Evolutionary conservation across 2,113 vertebrate genomes (phyloP).

Genomic region (Oostethus manadensis): DNA sequence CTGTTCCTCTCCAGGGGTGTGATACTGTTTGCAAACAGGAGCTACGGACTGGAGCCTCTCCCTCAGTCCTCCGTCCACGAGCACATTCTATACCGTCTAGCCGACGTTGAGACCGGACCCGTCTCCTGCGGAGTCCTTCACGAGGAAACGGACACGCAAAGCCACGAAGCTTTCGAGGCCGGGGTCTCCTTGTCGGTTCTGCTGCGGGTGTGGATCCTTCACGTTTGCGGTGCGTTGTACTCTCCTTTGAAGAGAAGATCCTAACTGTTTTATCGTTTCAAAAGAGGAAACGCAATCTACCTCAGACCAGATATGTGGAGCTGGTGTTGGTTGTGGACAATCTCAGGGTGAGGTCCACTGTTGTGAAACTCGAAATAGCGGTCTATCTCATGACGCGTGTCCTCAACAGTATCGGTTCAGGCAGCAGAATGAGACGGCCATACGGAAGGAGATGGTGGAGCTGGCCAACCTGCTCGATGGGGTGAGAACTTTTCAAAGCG

Average conservation of each 20-base stretch:
- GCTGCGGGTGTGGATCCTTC: constrained; percentile 52
- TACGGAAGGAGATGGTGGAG: constrained; percentile 74
- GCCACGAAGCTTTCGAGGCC: constrained; percentile 29
- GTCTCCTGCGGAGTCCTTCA: constrained; percentile 57
- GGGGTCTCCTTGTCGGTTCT: constrained; percentile 44
- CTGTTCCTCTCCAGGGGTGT: constrained; percentile 58
- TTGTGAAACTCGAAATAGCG: too few relatives aligned
- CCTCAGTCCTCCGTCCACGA: constrained; percentile 43
- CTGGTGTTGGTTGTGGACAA: constrained; percentile 81
- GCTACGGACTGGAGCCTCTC: constrained; percentile 66
- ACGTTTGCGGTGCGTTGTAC: background rate
- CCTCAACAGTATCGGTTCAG: constrained; percentile 69
- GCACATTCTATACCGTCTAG: constrained; percentile 63
- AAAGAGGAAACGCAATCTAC: constrained; percentile 76
- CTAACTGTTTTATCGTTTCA: constrained; percentile 33
- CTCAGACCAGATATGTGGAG: constrained; percentile 79
- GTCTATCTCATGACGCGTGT: background rate
- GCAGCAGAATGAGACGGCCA: constrained; percentile 53
- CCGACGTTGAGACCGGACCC: constrained; percentile 27
- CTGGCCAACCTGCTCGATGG: constrained; percentile 80
- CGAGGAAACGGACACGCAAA: constrained; percentile 11
- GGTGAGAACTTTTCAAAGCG: constrained; percentile 63
- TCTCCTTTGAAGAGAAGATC: background rate
- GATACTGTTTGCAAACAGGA: constrained; percentile 58
- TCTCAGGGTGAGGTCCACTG: constrained; percentile 67